Evolutionary conservation across 92 coral and sea anemone genomes (phyloP).

Genomic region (Chrysogorgia sp.): DNA sequence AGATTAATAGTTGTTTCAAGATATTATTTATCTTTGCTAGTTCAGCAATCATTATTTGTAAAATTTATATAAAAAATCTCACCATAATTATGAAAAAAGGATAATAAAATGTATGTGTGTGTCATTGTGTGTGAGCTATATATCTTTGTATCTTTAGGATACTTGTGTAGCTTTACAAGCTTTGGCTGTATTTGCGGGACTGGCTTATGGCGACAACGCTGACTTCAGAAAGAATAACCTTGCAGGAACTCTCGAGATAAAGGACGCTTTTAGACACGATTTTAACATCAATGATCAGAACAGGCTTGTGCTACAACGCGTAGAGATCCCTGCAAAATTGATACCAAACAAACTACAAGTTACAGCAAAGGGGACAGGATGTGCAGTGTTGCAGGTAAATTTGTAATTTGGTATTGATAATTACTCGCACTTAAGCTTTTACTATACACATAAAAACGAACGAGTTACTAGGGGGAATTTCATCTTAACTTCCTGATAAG

Average conservation of each 20-base stretch:
- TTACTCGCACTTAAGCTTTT: too few relatives aligned
- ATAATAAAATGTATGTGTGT: too few relatives aligned
- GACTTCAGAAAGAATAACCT: conserved; percentile 56
- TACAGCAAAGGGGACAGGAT: conserved; percentile 70
- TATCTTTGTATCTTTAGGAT: conserved; percentile 62
- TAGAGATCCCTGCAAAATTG: conserved; percentile 56
- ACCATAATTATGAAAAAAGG: too few relatives aligned
- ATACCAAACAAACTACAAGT: conserved; percentile 50
- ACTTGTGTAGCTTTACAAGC: conserved; percentile 94
- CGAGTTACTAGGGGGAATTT: too few relatives aligned
- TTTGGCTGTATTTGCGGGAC: conserved; percentile 75
- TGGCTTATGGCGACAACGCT: conserved; percentile 56
- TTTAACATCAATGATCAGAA: conserved; percentile 69
- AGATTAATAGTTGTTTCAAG: too few relatives aligned
- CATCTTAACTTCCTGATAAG: too few relatives aligned
- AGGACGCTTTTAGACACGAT: conserved; percentile 50
- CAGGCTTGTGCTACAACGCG: conserved; percentile 76
- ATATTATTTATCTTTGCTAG: too few relatives aligned
- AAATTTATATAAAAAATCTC: too few relatives aligned
- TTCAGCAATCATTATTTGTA: too few relatives aligned
- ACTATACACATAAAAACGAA: too few relatives aligned
- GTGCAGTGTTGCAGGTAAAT: conserved; percentile 89
- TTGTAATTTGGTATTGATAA: too few relatives aligned
- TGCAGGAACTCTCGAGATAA: conserved; percentile 46
- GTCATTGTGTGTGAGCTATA: too few relatives aligned